A percentile compares a stretch with the other conserved stretches of the same genome.
phyloP scores from a whole-genome alignment of 2,888 invertebrate genomes.

The Dynastes grantii region DNA sequence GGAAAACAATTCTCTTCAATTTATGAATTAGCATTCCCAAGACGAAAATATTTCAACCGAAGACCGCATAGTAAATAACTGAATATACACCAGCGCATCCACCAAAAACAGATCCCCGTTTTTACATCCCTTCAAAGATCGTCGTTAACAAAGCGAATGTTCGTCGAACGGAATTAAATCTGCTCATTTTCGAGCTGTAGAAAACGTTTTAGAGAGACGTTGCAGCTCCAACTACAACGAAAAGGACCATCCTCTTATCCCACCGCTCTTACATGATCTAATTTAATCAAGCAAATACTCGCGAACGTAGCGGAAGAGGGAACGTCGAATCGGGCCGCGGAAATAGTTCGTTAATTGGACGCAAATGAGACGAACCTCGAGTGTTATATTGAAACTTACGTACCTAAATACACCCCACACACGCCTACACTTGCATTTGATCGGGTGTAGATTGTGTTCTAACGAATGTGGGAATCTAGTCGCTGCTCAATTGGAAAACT shows the following conservation, averaged over 20 bases:
- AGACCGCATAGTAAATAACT: too few relatives aligned
- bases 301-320: not conserved
- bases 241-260: not conserved
- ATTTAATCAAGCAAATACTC: slow-evolving; percentile 2
- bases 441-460: not conserved
- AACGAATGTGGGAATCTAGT: not conserved
- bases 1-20: too few relatives aligned
- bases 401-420: not conserved
- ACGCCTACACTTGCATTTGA: not conserved
- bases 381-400: not conserved
- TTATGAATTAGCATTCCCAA: too few relatives aligned
- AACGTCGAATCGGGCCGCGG: not conserved
- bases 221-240: not conserved
- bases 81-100: too few relatives aligned
- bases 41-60: too few relatives aligned
- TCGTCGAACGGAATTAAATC: not conserved
- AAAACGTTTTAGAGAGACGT: not conserved
- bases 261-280: not conserved
- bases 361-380: not conserved
- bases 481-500: not conserved
- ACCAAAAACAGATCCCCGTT: too few relatives aligned
- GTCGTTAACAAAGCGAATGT: not conserved
- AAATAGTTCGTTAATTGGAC: slow-evolving; percentile 2
- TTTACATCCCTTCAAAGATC: too few relatives aligned
- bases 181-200: not conserved